Percentiles rank a stretch among this genome's conserved stretches.
phyloP scores from a whole-genome alignment of 2,888 invertebrate genomes.

The Buathra laborator region DNA sequence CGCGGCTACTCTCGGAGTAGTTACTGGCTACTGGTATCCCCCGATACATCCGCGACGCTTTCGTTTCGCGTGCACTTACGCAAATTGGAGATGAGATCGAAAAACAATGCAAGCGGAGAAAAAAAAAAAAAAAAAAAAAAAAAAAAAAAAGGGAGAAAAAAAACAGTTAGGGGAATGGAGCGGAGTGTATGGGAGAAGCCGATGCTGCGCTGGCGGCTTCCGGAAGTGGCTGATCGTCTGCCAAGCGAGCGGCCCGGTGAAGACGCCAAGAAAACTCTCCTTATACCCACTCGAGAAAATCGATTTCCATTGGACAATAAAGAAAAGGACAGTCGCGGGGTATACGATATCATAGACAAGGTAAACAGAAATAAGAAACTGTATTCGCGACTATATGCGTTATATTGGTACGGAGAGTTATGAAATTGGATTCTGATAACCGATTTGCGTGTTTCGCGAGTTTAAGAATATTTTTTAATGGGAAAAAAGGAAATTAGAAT shows the following conservation, averaged over 20 bases:
- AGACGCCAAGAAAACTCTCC: slow-evolving; percentile 17
- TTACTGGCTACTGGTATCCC: slow-evolving; percentile 14
- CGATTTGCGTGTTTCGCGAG: neutral
- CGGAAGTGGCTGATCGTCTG: slow-evolving; percentile 63
- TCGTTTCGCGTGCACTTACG: slow-evolving; percentile 70
- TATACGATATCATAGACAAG: neutral
- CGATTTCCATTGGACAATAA: slow-evolving; percentile 63
- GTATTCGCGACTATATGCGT: neutral
- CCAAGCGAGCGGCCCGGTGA: slow-evolving; percentile 38
- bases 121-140: slow-evolving; percentile 11
- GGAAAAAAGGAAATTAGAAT: neutral
- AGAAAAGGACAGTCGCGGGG: neutral
- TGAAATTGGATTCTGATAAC: neutral
- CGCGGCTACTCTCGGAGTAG: neutral
- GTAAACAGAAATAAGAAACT: slow-evolving; percentile 11
- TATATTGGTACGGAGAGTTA: neutral
- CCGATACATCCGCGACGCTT: slow-evolving; percentile 54
- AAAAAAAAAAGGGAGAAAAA: slow-evolving; percentile 4
- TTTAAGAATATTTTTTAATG: neutral
- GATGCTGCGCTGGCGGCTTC: slow-evolving; percentile 51
- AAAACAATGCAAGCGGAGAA: slow-evolving; percentile 60
- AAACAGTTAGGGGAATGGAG: slow-evolving; percentile 17
- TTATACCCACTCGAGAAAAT: slow-evolving; percentile 39
- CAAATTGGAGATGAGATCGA: slow-evolving; percentile 74
- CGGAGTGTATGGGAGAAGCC: slow-evolving; percentile 31